Evolutionary conservation across 2,888 invertebrate genomes (phyloP).

Genomic region (Meliscaeva auricollis): DNA sequence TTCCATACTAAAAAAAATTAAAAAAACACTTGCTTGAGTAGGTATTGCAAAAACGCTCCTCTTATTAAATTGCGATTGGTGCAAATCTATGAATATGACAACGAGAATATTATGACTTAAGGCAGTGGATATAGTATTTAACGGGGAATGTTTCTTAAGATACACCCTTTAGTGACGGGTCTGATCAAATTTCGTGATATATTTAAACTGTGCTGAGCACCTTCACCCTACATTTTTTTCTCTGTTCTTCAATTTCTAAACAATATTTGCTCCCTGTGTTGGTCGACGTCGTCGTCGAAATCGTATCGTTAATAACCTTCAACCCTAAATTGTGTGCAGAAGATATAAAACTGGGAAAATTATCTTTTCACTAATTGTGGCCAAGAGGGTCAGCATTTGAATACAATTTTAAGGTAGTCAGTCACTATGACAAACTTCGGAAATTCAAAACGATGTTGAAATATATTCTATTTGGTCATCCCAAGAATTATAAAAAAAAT

Average conservation of each 20-base stretch:
- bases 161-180: neutral
- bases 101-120: too few relatives aligned
- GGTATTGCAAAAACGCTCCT: too few relatives aligned
- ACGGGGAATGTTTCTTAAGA: too few relatives aligned
- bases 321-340: neutral
- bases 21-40: too few relatives aligned
- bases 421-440: too few relatives aligned
- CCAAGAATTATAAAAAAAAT: neutral
- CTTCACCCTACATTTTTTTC: constrained; percentile 67
- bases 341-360: constrained; percentile 29
- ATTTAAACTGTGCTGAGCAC: constrained; percentile 67
- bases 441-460: too few relatives aligned
- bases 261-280: neutral
- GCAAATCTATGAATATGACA: too few relatives aligned
- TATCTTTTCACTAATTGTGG: neutral
- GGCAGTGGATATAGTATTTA: too few relatives aligned
- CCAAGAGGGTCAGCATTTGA: neutral
- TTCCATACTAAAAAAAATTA: too few relatives aligned
- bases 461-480: too few relatives aligned
- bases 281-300: neutral
- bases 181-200: constrained; percentile 33
- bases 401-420: constrained; percentile 11
- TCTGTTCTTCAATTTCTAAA: constrained; percentile 1
- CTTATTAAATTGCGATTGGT: too few relatives aligned
- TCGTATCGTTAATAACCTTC: neutral